These are phyloP conservation scores for Pseudomyrmex cubaensis DNA, from an alignment of 1,140 invertebrate genomes.

Conservation along the genomic window DNA sequence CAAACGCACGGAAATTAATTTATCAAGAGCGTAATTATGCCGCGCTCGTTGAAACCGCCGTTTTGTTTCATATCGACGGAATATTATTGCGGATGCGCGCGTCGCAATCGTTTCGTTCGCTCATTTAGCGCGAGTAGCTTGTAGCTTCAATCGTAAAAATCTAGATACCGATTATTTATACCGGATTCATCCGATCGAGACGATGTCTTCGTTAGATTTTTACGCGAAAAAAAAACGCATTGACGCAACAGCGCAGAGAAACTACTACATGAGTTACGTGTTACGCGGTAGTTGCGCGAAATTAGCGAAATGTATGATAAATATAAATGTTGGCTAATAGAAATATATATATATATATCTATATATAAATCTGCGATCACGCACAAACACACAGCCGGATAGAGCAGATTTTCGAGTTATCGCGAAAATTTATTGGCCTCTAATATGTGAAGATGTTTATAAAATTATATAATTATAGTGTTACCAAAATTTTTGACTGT, in stretches of 20 bases:
- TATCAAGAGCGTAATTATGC: constrained; percentile 36
- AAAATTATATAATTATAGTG: background rate
- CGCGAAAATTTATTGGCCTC: background rate
- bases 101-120: constrained; percentile 23
- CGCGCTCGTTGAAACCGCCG: background rate
- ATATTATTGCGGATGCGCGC: constrained; percentile 37
- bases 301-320: constrained; percentile 1
- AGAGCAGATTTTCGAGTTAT: background rate
- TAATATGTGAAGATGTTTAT: constrained; percentile 27
- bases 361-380: background rate
- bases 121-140: constrained; percentile 21
- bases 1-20: constrained; percentile 33
- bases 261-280: background rate
- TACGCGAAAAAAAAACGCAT: background rate
- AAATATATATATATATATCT: constrained; percentile 48
- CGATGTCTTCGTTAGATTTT: constrained; percentile 20
- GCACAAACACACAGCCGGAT: background rate
- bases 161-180: constrained; percentile 15
- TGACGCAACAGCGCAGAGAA: background rate
- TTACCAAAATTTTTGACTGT: constrained; percentile 29
- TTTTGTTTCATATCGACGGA: constrained; percentile 21
- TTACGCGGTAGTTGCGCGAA: background rate
- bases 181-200: constrained; percentile 1
- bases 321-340: constrained; percentile 39
- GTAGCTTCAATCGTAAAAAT: constrained; percentile 14